Base-by-base conservation (phyloP, 2,888 invertebrate species). In the Drosophila emarginata region DNA sequence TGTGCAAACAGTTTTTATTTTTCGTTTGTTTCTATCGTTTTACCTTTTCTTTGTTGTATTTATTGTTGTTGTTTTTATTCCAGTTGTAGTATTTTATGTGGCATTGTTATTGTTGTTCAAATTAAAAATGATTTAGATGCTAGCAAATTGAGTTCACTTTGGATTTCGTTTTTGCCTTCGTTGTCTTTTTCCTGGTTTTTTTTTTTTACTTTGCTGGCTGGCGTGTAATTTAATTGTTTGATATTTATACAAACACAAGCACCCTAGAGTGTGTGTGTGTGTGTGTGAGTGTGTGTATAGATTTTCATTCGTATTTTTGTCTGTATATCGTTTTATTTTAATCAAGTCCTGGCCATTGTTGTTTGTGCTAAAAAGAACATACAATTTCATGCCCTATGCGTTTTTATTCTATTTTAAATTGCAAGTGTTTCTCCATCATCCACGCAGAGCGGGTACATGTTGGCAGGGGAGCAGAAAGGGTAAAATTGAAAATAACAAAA, bases 61-160 rank as follows among this genome's bases (percentile, higher is more conserved):
- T 40, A 15, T 28, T 28, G 15, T 45, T 45, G 18, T 45, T 45
- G 21, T 23, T 53, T 40, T 54, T 14, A 45, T 65, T 61, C 37
- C 14, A 18, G 40, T 45, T 21, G 18, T 21, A 45, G 52, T 61
- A 57, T 32, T 64, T 52, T 51, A 40, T 21, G 60, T 12, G 18
- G 54, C 36, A 39, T 32, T 53, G 60, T 61, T 68, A 68, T 80
- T 79, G 74, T 80, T 86, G 84, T 45, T 68, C 79, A 85, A 87
- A 85, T 87, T 87, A 87, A 87, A 87, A 87, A 87, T 85, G 87
- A 87, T 85, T 85, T 87, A 85, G 80, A 78, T 87, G 79, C 86
- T 67, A 72, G 83, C 76, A 85, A 85, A 85, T 85, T 85, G 84
- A 85, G 87, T 85, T 85, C 83, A 70, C 66, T 77, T 80, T 74